Evolutionary conservation across 2,113 vertebrate genomes (phyloP), one percentile per base, ranked within the genome.

Genomic region (Penelope pileata): DNA sequence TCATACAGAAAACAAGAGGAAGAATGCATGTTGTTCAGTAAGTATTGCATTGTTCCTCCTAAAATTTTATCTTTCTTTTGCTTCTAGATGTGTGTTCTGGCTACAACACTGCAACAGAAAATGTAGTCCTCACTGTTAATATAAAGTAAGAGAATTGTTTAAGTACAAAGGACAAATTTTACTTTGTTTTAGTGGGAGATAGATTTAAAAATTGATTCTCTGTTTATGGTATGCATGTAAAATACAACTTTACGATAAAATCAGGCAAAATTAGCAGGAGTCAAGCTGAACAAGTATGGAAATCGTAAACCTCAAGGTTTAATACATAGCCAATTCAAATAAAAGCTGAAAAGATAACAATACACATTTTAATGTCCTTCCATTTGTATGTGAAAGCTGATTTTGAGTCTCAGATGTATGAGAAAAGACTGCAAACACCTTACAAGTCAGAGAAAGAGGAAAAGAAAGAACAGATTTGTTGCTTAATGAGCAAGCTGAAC

Each of bases 1-100:
- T 94, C 7, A 40, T n/a, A 83, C 60, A 76, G 89, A 97, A 97
- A 96, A 95, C 21, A 75, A 42, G 73, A 91, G 83, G 79, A 92
- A 36, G 80, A 75, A 50, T 48, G 83, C 38, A n/a, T 76, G 40
- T 3, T 1, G 63, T 18, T 36, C 45, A 6, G 97, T 98, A 95
- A 98, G 97, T 98, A 86, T 9, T 14, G n/a, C 6, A n/a, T 3
- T 8, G 11, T 68, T 84, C 38, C 66, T 91, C 26, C 29, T 63
- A 85, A 82, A 79, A 84, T 66, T 83, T 78, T 79, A 68, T 18
- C 42, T 84, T 90, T 63, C 12, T 79, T 88, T 74, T 21, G 36
- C 9, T 66, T 75, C 10, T 7, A 79, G 7, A 34, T 42, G 16
- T 36, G 10, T 51, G 12, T 67, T 51, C 54, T 62, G n/a, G 10